Conservation (phyloP, 2,113 vertebrate genomes). For the Seriola quinqueradiata region DNA sequence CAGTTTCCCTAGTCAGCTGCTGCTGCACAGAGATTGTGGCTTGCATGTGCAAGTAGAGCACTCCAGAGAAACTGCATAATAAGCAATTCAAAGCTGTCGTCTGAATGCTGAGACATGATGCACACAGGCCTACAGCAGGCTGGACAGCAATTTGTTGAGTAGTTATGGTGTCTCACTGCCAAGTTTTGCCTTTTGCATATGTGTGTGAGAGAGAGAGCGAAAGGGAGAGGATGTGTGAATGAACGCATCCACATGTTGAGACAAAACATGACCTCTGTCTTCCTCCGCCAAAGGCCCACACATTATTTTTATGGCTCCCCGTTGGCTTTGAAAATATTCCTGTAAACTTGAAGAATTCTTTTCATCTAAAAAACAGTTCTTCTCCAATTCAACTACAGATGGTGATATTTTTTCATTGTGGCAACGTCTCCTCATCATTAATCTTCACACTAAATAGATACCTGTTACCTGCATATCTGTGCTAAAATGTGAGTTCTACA, state of each 20-base stretch:
- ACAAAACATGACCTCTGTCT: slow-evolving; percentile 52
- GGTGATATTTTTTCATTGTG: background rate
- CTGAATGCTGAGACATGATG: slow-evolving; percentile 66
- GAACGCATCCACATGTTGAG: slow-evolving; percentile 48
- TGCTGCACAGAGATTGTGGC: slow-evolving; percentile 68
- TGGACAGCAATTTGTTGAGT: slow-evolving; percentile 76
- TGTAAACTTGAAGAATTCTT: slow-evolving; percentile 1
- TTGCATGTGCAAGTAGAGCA: slow-evolving; percentile 72
- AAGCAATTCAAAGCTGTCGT: slow-evolving; percentile 75
- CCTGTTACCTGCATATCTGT: background rate
- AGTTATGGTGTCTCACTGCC: slow-evolving; percentile 67
- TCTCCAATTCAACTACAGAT: background rate
- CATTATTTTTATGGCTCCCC: slow-evolving; percentile 22
- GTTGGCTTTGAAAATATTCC: background rate
- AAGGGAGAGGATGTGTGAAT: background rate
- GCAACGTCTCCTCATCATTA: background rate
- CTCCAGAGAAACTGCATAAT: slow-evolving; percentile 75
- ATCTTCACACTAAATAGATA: background rate
- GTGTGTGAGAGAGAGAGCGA: slow-evolving; percentile 18
- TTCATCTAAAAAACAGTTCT: slow-evolving; percentile 6
- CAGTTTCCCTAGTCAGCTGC: slow-evolving; percentile 72
- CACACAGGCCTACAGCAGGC: slow-evolving; percentile 52
- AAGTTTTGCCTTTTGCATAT: slow-evolving; percentile 41
- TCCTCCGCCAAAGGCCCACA: slow-evolving; percentile 6
- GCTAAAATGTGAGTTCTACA: background rate